Evolutionary conservation across 2,888 invertebrate genomes (phyloP).

Genomic region (Eueremaeus valkanovi): DNA sequence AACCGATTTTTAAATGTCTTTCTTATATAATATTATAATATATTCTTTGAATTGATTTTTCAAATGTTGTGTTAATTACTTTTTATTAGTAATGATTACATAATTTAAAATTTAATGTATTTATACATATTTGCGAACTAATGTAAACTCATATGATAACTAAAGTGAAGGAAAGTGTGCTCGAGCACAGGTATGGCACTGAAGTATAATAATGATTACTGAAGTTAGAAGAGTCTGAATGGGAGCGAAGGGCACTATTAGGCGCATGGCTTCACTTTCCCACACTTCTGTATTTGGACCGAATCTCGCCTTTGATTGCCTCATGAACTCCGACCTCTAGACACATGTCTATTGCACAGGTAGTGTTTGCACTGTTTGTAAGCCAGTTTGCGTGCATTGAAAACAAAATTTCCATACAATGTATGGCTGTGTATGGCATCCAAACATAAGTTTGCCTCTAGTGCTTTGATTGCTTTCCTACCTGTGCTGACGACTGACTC

Average conservation of each 20-base stretch:
- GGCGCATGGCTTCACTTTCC: constrained; percentile 25
- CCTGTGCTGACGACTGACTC: not conserved
- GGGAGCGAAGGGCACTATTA: not conserved
- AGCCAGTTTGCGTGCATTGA: not conserved
- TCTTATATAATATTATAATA: too few relatives aligned
- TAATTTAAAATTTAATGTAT: too few relatives aligned
- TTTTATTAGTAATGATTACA: too few relatives aligned
- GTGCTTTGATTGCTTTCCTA: not conserved
- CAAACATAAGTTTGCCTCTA: constrained; percentile 6
- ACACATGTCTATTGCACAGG: constrained; percentile 30
- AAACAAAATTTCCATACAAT: not conserved
- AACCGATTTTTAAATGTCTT: too few relatives aligned
- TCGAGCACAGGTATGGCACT: too few relatives aligned
- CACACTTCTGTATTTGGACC: not conserved
- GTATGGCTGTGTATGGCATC: not conserved
- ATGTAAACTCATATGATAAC: too few relatives aligned
- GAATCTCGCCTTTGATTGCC: not conserved
- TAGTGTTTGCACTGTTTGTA: not conserved
- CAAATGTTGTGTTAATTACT: too few relatives aligned
- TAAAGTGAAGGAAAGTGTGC: too few relatives aligned
- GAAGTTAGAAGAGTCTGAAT: not conserved
- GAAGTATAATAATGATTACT: not conserved
- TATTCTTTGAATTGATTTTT: too few relatives aligned
- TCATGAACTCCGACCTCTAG: constrained; percentile 14
- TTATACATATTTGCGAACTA: too few relatives aligned